Evolutionary conservation across 2,888 invertebrate genomes (phyloP).

Genomic region (Dichetophora obliterata): DNA sequence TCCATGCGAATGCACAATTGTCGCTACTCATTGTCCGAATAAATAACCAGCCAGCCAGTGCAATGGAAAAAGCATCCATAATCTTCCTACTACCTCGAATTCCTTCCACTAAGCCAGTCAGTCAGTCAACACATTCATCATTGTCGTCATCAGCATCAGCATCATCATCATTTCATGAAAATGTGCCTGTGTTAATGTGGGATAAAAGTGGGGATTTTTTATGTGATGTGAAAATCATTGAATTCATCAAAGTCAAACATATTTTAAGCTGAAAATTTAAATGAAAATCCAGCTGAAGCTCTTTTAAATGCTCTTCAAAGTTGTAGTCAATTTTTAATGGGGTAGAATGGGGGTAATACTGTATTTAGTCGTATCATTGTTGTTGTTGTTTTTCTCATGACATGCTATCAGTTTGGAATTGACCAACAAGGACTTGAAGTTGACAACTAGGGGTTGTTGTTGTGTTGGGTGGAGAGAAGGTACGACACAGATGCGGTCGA

Average conservation of each 20-base stretch:
- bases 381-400: background rate
- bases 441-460: background rate
- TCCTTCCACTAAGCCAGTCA: background rate
- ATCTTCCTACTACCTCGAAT: background rate
- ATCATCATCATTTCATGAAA: background rate
- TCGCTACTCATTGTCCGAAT: slow-evolving; percentile 5
- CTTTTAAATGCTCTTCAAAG: slow-evolving; percentile 23
- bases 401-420: slow-evolving; percentile 18
- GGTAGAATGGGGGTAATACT: background rate
- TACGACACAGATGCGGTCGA: background rate
- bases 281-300: slow-evolving; percentile 13
- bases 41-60: slow-evolving; percentile 6
- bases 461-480: background rate
- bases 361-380: background rate
- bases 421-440: slow-evolving; percentile 3
- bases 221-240: slow-evolving; percentile 23
- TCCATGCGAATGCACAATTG: slow-evolving; percentile 37
- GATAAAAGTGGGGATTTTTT: slow-evolving; percentile 15
- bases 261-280: slow-evolving; percentile 14
- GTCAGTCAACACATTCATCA: background rate
- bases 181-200: background rate
- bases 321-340: background rate
- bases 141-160: background rate
- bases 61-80: background rate
- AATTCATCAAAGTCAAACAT: slow-evolving; percentile 37